Evolutionary conservation across 2,888 invertebrate species (phyloP), one percentile per base, ranked within the genome.

Genomic region (Melanophora roralis): DNA sequence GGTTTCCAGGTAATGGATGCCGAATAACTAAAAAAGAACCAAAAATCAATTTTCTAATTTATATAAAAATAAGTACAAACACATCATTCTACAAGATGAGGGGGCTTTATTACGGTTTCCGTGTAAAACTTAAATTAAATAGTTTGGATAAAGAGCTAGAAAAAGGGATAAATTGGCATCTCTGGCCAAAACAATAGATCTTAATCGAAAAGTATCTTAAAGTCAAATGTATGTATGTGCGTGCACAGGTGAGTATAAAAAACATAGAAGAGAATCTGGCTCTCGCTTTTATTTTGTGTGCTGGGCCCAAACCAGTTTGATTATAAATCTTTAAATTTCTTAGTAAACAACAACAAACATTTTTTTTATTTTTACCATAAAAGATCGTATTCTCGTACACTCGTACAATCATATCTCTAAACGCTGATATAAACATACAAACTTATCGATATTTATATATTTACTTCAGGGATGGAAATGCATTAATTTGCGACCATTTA

Each of bases 321-420:
- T 55, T 34, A 75, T 62, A 71, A 65, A 73, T 69, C 76, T 68
- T 76, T 72, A 40, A 67, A 72, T 76, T 80, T 80, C 80, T 76
- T 62, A 51, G 72, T 76, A 80, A 76, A 60, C 59, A 72, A 64
- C 67, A 78, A 72, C 43, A 67, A 68, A 68, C 49, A 21, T 55
- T 59, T 21, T 71, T 45, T 78, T 78, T 78, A 27, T 51, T 79
- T 79, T 76, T 80, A 67, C 75, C 72, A 68, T 75, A 76, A 71
- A 67, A 53, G 67, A 47, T 47, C 32, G 74, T 21, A 53, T 59
- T n/a, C 40, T 74, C 40, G 19, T 59, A 53, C 32, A 45, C 60
- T 45, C 38, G 47, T n/a, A 49, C 73, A 59, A 60, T 1, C 59
- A 40, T 2, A 34, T 62, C 62, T 49, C 59, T 67, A 3, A 5